Base-by-base conservation (phyloP, 2,888 invertebrate genomes). In the Reticulitermes lucifugus region DNA sequence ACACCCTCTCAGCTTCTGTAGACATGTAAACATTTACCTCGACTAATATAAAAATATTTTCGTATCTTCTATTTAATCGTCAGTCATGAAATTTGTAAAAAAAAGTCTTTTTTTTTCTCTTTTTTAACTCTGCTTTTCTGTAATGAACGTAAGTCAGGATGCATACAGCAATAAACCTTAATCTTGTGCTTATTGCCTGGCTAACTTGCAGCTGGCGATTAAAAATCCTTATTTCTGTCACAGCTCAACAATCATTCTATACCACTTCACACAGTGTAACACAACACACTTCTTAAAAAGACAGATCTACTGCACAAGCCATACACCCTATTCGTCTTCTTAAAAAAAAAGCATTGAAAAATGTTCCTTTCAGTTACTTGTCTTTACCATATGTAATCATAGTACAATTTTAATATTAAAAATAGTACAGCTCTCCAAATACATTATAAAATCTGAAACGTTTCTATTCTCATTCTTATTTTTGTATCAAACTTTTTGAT, bases 11-110 rank as follows among this genome's bases (percentile, higher is more conserved):
- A 83, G 71, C 55, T 55, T 41, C 41, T 84, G 22, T 59, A 65
- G 46, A 25, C 70, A 71, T 51, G 55, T 14, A 65, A 65, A 65
- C 65, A 84, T n/a, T 85, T 79, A 83, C 85, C 80, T 60, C 77
- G 80, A 70, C 75, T 73, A 85, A 83, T 85, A 85, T 80, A 86
- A 86, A 85, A 85, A 85, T 86, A 85, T 51, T 85, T 84, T 80
- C 71, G 22, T 65, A 65, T 65, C 70, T 81, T 43, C 70, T 81
- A 65, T 70, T 81, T 29, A 10, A 4, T 81, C 46, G 25, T 81
- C 70, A 65, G 65, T 81, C 70, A 70, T 81, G 41, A 70, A 81
- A 65, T 70, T 65, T 81, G 43, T 80, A 80, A 25, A 80, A 80
- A 80, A 80, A 46, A 46, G 22, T 14, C 35, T 35, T 55, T 35